Percentiles rank a stretch among this genome's conserved stretches.
phyloP scores from a whole-genome alignment of 2,797 vertebrate species.

The Eutrigla gurnardus region DNA sequence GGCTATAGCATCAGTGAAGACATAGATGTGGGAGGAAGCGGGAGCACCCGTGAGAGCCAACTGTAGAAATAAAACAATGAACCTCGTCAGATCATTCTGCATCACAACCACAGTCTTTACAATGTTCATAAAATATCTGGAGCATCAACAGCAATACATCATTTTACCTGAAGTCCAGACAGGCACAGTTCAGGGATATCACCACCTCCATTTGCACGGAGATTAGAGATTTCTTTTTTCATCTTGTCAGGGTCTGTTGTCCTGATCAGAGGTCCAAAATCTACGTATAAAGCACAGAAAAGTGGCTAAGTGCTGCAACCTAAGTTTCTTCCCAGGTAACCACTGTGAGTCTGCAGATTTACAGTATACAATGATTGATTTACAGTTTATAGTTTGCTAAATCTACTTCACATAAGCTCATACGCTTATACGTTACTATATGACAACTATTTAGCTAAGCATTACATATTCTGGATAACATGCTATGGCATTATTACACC shows the following conservation, averaged over 20 bases:
- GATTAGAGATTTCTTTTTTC: conserved; percentile 76
- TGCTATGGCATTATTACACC: not conserved
- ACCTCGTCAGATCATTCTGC: not conserved
- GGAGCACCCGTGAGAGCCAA: conserved; percentile 81
- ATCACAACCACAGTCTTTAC: not conserved
- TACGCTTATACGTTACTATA: not conserved
- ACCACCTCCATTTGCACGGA: conserved; percentile 52
- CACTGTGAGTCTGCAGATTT: not conserved
- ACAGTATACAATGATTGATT: not conserved
- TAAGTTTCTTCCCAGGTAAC: not conserved
- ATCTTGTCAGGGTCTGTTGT: conserved; percentile 76
- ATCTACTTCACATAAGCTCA: not conserved
- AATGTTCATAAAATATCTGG: not conserved
- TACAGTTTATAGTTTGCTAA: not conserved
- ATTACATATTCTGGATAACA: not conserved
- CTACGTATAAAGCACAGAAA: conserved; percentile 53
- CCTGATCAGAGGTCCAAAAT: conserved; percentile 77
- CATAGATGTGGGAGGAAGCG: conserved; percentile 80
- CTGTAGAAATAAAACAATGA: conserved; percentile 54
- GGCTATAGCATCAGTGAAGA: conserved; percentile 82
- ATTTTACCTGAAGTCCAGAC: conserved; percentile 81
- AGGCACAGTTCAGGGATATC: conserved; percentile 82
- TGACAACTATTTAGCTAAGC: not conserved
- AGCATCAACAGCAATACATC: not conserved
- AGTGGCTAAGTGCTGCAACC: not conserved